Percentiles rank a stretch among this genome's conserved stretches.
Evolutionary conservation across 1,140 invertebrate species (phyloP).

Genomic region (Eueides isabella): DNA sequence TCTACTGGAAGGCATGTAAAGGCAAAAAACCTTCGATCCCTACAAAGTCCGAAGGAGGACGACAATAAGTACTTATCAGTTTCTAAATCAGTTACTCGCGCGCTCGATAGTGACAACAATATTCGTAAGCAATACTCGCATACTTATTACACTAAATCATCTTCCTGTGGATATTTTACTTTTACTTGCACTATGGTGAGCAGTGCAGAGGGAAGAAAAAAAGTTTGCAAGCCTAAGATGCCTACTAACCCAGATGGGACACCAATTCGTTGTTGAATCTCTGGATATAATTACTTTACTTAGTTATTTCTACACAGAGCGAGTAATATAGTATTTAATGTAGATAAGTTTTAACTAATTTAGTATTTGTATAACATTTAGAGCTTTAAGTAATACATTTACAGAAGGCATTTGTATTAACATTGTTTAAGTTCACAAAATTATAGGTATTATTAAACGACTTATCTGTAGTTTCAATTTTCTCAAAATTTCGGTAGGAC

Average conservation of each 20-base stretch:
- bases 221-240: slow-evolving; percentile 90
- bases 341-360: slow-evolving; percentile 20
- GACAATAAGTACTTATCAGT: slow-evolving; percentile 86
- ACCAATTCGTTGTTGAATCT: slow-evolving; percentile 71
- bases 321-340: slow-evolving; percentile 30
- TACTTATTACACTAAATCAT: slow-evolving; percentile 92
- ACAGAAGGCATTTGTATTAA: neutral
- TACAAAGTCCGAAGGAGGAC: slow-evolving; percentile 60
- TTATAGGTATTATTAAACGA: neutral
- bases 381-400: neutral
- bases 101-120: slow-evolving; percentile 82
- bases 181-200: slow-evolving; percentile 91
- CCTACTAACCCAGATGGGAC: slow-evolving; percentile 77
- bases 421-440: neutral
- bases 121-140: slow-evolving; percentile 86
- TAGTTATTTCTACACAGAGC: slow-evolving; percentile 8
- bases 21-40: slow-evolving; percentile 70
- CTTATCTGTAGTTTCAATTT: neutral
- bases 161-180: slow-evolving; percentile 92
- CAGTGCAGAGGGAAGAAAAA: slow-evolving; percentile 88
- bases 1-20: slow-evolving; percentile 70
- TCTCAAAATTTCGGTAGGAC: neutral
- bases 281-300: neutral
- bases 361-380: slow-evolving; percentile 9
- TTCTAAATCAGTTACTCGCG: slow-evolving; percentile 89